phyloP scores from a whole-genome alignment of 1,140 invertebrate genomes.

The Lepidotrigona ventralis region DNA sequence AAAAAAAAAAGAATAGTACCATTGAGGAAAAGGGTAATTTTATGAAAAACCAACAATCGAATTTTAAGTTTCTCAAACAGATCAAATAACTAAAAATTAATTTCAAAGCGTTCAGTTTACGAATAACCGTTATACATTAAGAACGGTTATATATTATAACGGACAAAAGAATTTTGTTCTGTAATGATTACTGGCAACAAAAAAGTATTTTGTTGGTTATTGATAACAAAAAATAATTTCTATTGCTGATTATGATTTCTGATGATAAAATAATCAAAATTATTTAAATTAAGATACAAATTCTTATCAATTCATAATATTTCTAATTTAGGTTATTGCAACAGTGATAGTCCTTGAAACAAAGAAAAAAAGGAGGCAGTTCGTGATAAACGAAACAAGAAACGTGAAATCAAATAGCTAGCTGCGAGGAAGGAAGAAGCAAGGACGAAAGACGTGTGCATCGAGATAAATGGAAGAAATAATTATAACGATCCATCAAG shows the following conservation, averaged over 20 bases:
- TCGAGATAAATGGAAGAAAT: slow-evolving; percentile 13
- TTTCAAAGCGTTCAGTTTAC: background rate
- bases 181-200: too few relatives aligned
- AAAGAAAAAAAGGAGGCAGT: background rate
- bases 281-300: background rate
- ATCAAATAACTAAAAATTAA: background rate
- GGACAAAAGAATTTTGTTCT: too few relatives aligned
- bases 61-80: background rate
- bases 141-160: too few relatives aligned
- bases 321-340: background rate
- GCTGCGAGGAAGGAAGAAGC: background rate
- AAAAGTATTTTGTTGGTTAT: too few relatives aligned
- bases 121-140: background rate
- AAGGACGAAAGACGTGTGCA: slow-evolving; percentile 12
- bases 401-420: background rate
- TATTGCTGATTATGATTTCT: background rate
- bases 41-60: background rate
- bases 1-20: background rate
- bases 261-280: background rate
- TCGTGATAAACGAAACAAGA: background rate
- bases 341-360: background rate
- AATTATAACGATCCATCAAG: slow-evolving; percentile 16
- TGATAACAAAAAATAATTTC: too few relatives aligned
- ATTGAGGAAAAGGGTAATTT: background rate
- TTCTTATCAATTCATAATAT: background rate